Evolutionary conservation across 2,113 vertebrate species (phyloP).

Genomic region (Oreochromis tanganicae): DNA sequence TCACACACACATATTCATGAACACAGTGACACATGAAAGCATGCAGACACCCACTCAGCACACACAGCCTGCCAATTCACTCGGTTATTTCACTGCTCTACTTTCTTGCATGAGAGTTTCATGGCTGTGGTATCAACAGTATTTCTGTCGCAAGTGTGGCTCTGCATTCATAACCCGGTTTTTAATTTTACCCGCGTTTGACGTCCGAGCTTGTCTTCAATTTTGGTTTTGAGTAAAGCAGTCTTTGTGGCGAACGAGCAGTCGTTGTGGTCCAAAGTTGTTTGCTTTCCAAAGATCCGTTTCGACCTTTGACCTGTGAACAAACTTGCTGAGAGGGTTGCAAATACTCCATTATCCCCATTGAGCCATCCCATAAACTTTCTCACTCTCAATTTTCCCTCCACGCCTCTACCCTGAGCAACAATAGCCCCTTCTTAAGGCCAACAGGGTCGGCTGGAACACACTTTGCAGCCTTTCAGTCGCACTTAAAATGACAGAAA

Average conservation of each 20-base stretch:
- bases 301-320: constrained; percentile 31
- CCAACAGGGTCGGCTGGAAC: background rate
- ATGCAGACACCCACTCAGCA: constrained; percentile 30
- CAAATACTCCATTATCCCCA: background rate
- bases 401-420: background rate
- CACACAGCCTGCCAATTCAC: background rate
- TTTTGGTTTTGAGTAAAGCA: background rate
- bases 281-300: constrained; percentile 22
- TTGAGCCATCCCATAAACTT: background rate
- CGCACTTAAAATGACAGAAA: background rate
- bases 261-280: background rate
- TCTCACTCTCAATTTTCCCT: background rate
- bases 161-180: background rate
- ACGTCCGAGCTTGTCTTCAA: background rate
- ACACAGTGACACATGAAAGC: constrained; percentile 5
- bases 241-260: background rate
- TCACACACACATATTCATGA: background rate
- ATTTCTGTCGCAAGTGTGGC: background rate
- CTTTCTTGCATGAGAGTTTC: background rate
- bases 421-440: background rate
- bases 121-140: background rate
- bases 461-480: background rate
- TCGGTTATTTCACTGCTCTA: constrained; percentile 3
- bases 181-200: background rate
- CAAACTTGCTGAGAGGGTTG: constrained; percentile 5